Base-by-base conservation (phyloP, 2,797 vertebrate genomes). In the Muraenolepis orangiensis region DNA sequence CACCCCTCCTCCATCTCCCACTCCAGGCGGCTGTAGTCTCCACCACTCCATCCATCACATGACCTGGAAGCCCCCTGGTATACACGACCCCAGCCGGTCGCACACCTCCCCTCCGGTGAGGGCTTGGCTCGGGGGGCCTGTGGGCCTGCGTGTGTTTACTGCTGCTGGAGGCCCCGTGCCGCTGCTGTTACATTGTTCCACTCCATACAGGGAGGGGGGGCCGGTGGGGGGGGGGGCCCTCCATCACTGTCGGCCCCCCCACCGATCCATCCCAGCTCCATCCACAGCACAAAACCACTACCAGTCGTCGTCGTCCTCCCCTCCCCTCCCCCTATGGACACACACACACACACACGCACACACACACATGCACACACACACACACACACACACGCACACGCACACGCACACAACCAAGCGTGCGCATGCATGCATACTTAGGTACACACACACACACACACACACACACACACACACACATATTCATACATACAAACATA, bases 11-110 rank as follows among this genome's bases (percentile, higher is more conserved):
- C 73, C 81, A 73, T 77, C 51, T 51, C 40, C 76, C 28, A 29
- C 74, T 73, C 69, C 66, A 46, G 64, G 69, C 76, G 77, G 80
- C 77, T 84, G 79, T n/a, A n/a, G n/a, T 80, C 84, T 66, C 23
- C 86, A 81, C 78, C 79, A 86, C 83, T 87, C 85, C 89, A 93
- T 93, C 89, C 89, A 93, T 94, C 93, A 93, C 89, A 93, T 93
- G 92, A 92, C 84, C 85, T 78, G 70, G 75, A 80, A 81, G 76
- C 74, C 82, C 74, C 82, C 40, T 80, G 78, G 81, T 81, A 77
- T 86, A 82, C 83, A 79, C 84, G 77, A 75, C 81, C 77, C 83
- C 82, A n/a, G 36, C 73, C 74, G 78, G 77, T 3, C 46, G 69
- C 73, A n/a, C 75, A 64, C 79, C 71, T 23, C 32, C 61, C 70